phyloP scores from a whole-genome alignment of 1,140 invertebrate species.

The Carposina sasakii region DNA sequence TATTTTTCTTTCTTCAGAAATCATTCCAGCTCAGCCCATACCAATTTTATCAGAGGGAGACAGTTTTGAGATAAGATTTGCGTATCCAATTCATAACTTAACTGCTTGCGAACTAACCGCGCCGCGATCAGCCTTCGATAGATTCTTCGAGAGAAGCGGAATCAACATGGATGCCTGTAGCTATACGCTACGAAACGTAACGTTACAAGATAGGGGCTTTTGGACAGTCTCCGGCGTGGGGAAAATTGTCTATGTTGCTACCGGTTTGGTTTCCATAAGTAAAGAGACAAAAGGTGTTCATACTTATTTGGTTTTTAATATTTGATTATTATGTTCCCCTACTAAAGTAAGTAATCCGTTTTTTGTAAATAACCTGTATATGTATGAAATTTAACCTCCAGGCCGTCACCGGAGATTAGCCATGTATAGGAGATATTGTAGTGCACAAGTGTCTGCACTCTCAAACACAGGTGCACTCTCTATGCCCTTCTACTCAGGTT shows the following conservation, averaged over 20 bases:
- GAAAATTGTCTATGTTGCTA: slow-evolving; percentile 42
- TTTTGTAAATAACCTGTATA: too few relatives aligned
- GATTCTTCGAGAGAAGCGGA: slow-evolving; percentile 33
- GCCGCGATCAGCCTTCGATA: slow-evolving; percentile 36
- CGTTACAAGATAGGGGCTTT: slow-evolving; percentile 32
- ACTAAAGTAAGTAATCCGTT: too few relatives aligned
- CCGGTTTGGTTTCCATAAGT: too few relatives aligned
- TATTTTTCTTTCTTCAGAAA: slow-evolving; percentile 34
- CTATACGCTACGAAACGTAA: slow-evolving; percentile 40
- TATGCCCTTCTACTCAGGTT: too few relatives aligned
- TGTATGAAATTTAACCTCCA: too few relatives aligned
- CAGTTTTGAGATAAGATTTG: slow-evolving; percentile 33
- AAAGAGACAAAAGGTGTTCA: too few relatives aligned
- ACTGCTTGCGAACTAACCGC: slow-evolving; percentile 39
- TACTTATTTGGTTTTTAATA: too few relatives aligned
- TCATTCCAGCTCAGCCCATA: slow-evolving; percentile 21
- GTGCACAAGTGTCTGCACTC: too few relatives aligned
- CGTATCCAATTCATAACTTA: slow-evolving; percentile 33
- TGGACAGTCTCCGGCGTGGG: slow-evolving; percentile 51
- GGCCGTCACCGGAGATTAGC: too few relatives aligned
- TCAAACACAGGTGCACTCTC: too few relatives aligned
- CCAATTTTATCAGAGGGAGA: slow-evolving; percentile 23
- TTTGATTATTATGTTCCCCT: too few relatives aligned
- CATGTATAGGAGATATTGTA: too few relatives aligned
- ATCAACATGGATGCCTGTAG: slow-evolving; percentile 31